Conservation (phyloP, 2,113 vertebrate species). For the Gymnorhina tibicen region DNA sequence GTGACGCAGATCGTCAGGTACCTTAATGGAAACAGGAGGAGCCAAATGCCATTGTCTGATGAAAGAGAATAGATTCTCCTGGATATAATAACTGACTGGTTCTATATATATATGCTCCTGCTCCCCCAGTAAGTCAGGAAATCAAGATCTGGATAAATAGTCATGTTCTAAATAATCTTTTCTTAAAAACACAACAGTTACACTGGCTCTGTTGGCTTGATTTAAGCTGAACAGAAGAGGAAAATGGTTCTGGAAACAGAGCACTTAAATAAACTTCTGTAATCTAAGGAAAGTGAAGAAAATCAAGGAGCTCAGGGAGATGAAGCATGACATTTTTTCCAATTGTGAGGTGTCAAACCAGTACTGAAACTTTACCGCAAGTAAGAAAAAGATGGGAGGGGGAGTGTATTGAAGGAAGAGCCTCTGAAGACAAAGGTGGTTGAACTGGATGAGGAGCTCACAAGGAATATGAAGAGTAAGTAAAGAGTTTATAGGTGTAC, state of each 20-base stretch:
- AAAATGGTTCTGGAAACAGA: background rate
- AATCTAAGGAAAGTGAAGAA: background rate
- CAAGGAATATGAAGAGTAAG: background rate
- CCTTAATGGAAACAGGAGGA: background rate
- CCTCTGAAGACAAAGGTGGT: background rate
- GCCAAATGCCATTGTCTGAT: background rate
- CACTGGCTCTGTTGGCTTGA: background rate
- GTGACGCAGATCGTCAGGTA: accelerated
- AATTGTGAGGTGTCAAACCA: background rate
- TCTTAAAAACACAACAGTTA: background rate
- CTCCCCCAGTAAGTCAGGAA: background rate
- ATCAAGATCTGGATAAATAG: background rate
- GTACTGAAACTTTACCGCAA: background rate
- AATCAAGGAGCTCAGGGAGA: background rate
- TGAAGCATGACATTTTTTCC: background rate
- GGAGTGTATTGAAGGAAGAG: background rate
- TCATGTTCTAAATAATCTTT: background rate
- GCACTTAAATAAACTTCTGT: background rate
- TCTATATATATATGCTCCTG: background rate
- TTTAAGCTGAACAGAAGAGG: background rate
- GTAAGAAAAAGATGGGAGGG: background rate
- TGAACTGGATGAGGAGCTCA: background rate
- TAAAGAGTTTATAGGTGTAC: background rate
- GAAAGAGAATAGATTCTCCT: background rate
- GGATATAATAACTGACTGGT: background rate